Evolutionary conservation across 2,888 invertebrate genomes (phyloP), one percentile per base, ranked within the genome.

Genomic region (Andrena minutula): DNA sequence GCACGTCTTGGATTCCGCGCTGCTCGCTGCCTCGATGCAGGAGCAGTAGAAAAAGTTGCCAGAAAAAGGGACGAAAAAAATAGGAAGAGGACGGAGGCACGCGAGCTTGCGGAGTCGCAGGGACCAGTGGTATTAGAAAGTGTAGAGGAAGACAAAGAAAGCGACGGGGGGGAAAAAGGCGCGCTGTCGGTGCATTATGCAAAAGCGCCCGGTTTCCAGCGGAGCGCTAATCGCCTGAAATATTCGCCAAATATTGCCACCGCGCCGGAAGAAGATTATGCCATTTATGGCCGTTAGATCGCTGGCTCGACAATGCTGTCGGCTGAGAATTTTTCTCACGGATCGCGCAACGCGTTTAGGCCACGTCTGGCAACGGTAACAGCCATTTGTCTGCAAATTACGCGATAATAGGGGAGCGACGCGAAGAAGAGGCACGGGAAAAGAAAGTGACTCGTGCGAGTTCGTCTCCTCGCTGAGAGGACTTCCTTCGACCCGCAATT

Each of bases 271-370:
- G 84, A 79, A 83, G 83, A 84, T 79, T 78, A 79, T 83, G 83
- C 83, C 83, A 79, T 83, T 83, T 83, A 73, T 79, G 64, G 84
- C 76, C 76, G 74, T 66, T 70, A 75, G 72, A 75, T 81, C 84
- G 84, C 58, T 53, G 58, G 10, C 32, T 7, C 30, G 73, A 79
- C 79, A 83, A 79, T 79, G 73, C 41, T 41, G 56, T 2, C 56
- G 68, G 60, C 83, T 85, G 85, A 76, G 88, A 87, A 80, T 75
- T 68, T 70, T 87, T 88, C 88, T 82, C 88, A 84, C 75, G 82
- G 53, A 23, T 69, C 72, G 65, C 56, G 75, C 75, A 63, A 69
- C 77, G 74, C 80, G 68, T 74, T 70, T 78, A 85, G 74, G 8
- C 75, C 81, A 47, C 68, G 35, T 88, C 86, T 78, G 70, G 79